These are phyloP conservation scores for Xylocampa areola DNA, from an alignment of 2,888 invertebrate species.

Conservation along the genomic window DNA sequence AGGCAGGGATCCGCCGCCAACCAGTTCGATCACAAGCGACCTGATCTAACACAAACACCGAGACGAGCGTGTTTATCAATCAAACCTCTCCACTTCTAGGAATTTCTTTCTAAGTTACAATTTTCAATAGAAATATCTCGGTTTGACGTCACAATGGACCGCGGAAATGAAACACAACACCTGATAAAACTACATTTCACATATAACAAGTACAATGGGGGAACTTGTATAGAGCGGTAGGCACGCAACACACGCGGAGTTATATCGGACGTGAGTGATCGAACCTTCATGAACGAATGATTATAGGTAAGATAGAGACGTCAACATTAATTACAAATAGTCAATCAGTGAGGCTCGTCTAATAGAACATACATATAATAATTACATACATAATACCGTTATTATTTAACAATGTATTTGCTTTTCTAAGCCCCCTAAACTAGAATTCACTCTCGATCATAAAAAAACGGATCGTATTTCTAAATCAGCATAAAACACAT, in stretches of 20 bases:
- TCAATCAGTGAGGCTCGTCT: too few species aligned
- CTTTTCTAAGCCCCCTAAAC: too few species aligned
- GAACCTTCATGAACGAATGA: too few species aligned
- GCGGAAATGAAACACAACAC: conserved; percentile 36
- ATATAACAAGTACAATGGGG: conserved; percentile 17
- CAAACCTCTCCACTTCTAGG: conserved; percentile 22
- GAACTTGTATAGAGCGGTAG: background rate
- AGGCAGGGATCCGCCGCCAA: background rate
- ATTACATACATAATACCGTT: too few species aligned
- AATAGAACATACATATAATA: too few species aligned
- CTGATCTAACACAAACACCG: conserved; percentile 30
- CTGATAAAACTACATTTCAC: conserved; percentile 37
- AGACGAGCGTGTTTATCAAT: conserved; percentile 47
- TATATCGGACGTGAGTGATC: background rate
- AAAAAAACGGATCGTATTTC: background rate
- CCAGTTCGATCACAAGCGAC: background rate
- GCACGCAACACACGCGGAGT: background rate
- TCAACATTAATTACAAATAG: too few species aligned
- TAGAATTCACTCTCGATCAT: too few species aligned
- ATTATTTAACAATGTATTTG: too few species aligned
- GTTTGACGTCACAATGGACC: conserved; percentile 37
- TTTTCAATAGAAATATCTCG: conserved; percentile 47
- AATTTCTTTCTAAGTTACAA: conserved; percentile 39
- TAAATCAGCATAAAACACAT: background rate
- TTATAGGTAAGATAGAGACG: too few species aligned